Evolutionary conservation across 2,888 invertebrate genomes (phyloP).

Genomic region (Drosophila demipolita): DNA sequence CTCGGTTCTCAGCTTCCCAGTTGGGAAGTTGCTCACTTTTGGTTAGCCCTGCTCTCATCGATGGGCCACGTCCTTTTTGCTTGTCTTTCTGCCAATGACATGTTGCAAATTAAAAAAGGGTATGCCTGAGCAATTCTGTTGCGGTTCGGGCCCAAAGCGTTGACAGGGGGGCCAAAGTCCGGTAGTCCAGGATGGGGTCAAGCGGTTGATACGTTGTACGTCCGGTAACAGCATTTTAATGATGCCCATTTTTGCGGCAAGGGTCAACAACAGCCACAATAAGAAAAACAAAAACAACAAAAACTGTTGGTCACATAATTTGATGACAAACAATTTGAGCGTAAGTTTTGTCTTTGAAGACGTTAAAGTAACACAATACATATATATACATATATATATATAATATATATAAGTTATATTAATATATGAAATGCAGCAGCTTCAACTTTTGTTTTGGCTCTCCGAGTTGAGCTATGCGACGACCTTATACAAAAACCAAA

Average conservation of each 20-base stretch:
- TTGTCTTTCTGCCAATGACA: conserved; percentile 80
- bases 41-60: conserved; percentile 43
- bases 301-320: conserved; percentile 65
- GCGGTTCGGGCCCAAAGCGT: conserved; percentile 55
- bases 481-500: conserved; percentile 42
- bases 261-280: conserved; percentile 25
- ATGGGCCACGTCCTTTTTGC: conserved; percentile 70
- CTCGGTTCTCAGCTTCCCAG: conserved; percentile 7
- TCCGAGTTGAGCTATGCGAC: conserved; percentile 34
- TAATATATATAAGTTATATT: neutral
- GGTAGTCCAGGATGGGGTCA: conserved; percentile 30
- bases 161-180: conserved; percentile 39
- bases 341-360: conserved; percentile 70
- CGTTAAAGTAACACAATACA: conserved; percentile 51
- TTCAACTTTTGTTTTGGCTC: conserved; percentile 32
- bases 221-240: conserved; percentile 80
- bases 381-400: neutral
- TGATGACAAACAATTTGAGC: conserved; percentile 79
- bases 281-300: conserved; percentile 12
- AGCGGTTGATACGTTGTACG: conserved; percentile 27
- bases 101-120: conserved; percentile 81
- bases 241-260: conserved; percentile 69
- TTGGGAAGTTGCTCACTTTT: conserved; percentile 12
- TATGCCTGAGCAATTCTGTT: conserved; percentile 78
- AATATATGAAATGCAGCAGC: conserved; percentile 23